A percentile compares a stretch with the other conserved stretches of the same genome.
phyloP scores from a whole-genome alignment of 2,888 invertebrate genomes.

The Phaedon cochleariae region DNA sequence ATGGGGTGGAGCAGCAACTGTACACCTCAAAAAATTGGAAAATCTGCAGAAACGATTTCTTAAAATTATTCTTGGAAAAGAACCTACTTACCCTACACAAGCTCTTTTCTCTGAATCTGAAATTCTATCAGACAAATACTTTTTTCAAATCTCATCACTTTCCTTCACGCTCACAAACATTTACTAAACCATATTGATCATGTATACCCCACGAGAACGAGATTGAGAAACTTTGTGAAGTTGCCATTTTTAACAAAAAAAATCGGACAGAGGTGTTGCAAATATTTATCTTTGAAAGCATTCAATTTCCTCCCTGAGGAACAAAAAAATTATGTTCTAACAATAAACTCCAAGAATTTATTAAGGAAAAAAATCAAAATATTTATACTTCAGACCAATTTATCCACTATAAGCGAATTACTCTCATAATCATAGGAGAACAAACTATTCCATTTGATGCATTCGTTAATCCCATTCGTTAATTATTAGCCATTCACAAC shows the following conservation, averaged over 20 bases:
- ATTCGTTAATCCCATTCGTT: neutral
- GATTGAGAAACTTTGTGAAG: neutral
- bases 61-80: neutral
- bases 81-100: neutral
- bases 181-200: neutral
- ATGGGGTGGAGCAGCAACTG: neutral
- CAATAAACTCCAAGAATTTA: neutral
- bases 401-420: neutral
- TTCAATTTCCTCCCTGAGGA: neutral
- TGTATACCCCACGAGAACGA: neutral
- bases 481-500: neutral
- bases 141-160: too few species aligned
- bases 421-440: neutral
- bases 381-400: neutral
- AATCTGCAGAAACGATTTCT: neutral
- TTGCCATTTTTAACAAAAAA: neutral
- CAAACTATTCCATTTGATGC: neutral
- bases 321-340: slow-evolving; percentile 2
- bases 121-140: too few species aligned
- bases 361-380: neutral
- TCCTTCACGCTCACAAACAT: too few species aligned
- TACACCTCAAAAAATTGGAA: neutral
- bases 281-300: neutral
- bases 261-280: neutral
- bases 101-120: neutral